Base-by-base conservation (phyloP, 2,113 vertebrate genomes). In the Opisthocomus hoazin region DNA sequence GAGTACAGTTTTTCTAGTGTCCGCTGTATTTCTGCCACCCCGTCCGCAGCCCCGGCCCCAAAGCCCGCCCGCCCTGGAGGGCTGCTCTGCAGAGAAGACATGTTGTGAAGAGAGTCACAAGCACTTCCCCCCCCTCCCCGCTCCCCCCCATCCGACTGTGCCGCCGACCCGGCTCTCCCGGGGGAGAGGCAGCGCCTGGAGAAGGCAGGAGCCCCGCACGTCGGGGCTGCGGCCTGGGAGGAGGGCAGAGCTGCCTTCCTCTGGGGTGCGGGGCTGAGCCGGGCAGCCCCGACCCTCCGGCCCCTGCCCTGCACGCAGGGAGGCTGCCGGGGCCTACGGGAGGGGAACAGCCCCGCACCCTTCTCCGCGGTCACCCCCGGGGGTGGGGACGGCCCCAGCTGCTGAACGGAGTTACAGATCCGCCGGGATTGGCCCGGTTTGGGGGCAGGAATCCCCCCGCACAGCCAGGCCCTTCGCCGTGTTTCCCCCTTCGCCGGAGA, bases 341-440 rank as follows among this genome's bases (percentile, higher is more conserved):
- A 0, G 11, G 43, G 9, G 27, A 61, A 46, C 5, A 3, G 45
- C 5, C 4, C 15, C 11, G 3, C 36, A 5, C 46, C 4, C 1
- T 34, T 11, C 36, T 45, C 12, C 19, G 50, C 2, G 5, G 36
- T 27, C 9, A 29, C 10, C 12, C 12, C 22, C 7, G 37, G 48
- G n/a, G 8, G 3, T 18, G 36, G 16, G 30, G 24, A 14, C 34
- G 23, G n/a, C 18, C 46, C 20, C 36, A 11, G 57, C 17, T 56
- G 43, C 43, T 19, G 56, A n/a, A 6, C 2, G 20, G 17, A 37
- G 80, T 65, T 41, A 24, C 16, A 41, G 26, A 30, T 23, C 27
- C 45, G 23, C 45, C 23, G 5, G n/a, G 3, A 10, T 77, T 46
- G 21, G 46, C 58, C 37, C 41, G 50, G 7, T 1, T 65, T 60